phyloP scores from a whole-genome alignment of 2,797 vertebrate species.

The Lepilemur ruficaudatus region DNA sequence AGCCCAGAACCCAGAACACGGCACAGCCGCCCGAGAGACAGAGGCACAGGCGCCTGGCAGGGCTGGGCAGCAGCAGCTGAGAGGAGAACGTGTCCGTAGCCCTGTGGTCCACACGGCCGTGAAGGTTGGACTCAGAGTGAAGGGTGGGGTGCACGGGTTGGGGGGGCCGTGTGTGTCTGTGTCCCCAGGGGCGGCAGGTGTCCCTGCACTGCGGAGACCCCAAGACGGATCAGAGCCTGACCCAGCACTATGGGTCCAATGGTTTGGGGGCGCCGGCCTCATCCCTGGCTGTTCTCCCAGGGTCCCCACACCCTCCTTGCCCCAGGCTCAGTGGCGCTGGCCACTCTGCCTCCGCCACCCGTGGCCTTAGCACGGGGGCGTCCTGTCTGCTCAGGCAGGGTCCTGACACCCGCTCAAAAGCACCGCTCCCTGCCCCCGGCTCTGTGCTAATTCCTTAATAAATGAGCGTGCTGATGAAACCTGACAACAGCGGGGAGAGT shows the following conservation, averaged over 20 bases:
- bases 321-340: fast-evolving
- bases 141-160: fast-evolving
- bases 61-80: fast-evolving
- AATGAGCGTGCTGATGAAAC: constrained; percentile 47
- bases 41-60: fast-evolving
- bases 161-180: fast-evolving
- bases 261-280: fast-evolving
- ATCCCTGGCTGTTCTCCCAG: not conserved
- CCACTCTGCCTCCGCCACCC: fast-evolving
- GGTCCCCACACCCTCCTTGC: not conserved
- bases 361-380: fast-evolving
- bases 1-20: fast-evolving
- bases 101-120: fast-evolving
- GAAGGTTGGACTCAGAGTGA: fast-evolving
- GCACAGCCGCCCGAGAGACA: fast-evolving
- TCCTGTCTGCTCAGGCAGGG: not conserved
- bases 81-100: fast-evolving
- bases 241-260: fast-evolving
- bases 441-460: constrained; percentile 63
- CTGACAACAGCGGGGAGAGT: constrained; percentile 76
- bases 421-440: constrained; percentile 26
- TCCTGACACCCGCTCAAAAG: constrained; percentile 44
- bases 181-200: not conserved
- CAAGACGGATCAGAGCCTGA: not conserved
- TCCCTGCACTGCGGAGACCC: not conserved